Base-by-base conservation (phyloP, 2,797 vertebrate species). In the Sus cebifrons region DNA sequence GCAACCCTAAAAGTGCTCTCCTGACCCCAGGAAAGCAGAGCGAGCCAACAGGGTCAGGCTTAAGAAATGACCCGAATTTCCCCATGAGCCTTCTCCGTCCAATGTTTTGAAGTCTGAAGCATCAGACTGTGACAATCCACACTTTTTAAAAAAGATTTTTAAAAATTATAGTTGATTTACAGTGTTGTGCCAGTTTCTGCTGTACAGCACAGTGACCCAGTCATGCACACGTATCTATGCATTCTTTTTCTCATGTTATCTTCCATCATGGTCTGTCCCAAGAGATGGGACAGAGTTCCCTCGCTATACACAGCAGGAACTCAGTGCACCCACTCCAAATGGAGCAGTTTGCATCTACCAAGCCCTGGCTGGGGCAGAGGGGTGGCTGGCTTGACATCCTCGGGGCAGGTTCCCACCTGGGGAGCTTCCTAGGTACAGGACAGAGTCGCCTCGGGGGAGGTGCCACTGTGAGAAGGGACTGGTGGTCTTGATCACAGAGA, bases 31-130 rank as follows among this genome's bases (percentile, higher is more conserved):
- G 68, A 65, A 68, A 60, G 73, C 20, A 17, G 18, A 40, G 49
- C 8, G 82, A n/a, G 77, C 3, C 75, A 77, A 1, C 4, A 1
- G 32, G 65, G 71, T 64, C 12, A 29, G 25, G 56, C 25, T 58
- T 44, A 52, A 44, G 16, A 67, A 89, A 94, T 10, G 36, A 91
- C 54, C 40, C 3, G 6, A n/a, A 40, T 93, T 78, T 75, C 87
- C 85, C 65, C 60, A 21, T 3, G 15, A n/a, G 11, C 23, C 17
- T 44, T 84, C 52, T 70, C 11, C 14, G 71, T 54, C 70, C 9
- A 6, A 32, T 49, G 52, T 93, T 94, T 88, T 74, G 36, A 86
- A 79, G 29, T 94, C 56, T 3, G 52, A 86, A 74, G 71, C 18
- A 25, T 8, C 5, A 2, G 17, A 2, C 29, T 32, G 36, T 75